Evolutionary conservation across 2,888 invertebrate species (phyloP).

Genomic region (Aspidiotus destructor): DNA sequence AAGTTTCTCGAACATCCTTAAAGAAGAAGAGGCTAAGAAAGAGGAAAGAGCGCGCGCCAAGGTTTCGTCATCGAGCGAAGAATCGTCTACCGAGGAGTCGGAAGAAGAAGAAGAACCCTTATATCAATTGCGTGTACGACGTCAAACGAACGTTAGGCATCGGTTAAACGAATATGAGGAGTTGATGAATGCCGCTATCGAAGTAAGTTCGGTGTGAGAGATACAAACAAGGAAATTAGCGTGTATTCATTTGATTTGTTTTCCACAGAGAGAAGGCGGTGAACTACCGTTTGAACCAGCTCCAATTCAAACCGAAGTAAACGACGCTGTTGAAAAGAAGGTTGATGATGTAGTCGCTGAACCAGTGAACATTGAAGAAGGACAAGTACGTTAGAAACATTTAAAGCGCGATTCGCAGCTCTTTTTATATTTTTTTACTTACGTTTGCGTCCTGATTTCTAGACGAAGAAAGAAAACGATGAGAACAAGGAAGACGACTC

Average conservation of each 20-base stretch:
- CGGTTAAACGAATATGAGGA: constrained; percentile 90
- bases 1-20: constrained; percentile 60
- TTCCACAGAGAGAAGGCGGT: no score
- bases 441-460: background rate
- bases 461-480: background rate
- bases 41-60: constrained; percentile 37
- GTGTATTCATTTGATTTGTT: no score
- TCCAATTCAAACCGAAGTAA: no score
- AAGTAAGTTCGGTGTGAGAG: constrained; percentile 4
- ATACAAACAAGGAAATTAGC: no score
- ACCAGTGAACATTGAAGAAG: no score
- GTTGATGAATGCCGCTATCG: constrained; percentile 81
- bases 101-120: constrained; percentile 50
- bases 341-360: no score
- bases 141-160: constrained; percentile 70
- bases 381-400: no score
- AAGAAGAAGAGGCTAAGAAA: constrained; percentile 37
- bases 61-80: constrained; percentile 10
- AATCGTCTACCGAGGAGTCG: constrained; percentile 35
- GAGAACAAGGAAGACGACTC: constrained; percentile 5
- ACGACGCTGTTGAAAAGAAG: no score
- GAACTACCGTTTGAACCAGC: no score
- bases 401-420: background rate
- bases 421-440: background rate
- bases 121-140: constrained; percentile 71